Base-by-base conservation (phyloP, 2,797 vertebrate genomes). In the Notolepis coatsorum region DNA sequence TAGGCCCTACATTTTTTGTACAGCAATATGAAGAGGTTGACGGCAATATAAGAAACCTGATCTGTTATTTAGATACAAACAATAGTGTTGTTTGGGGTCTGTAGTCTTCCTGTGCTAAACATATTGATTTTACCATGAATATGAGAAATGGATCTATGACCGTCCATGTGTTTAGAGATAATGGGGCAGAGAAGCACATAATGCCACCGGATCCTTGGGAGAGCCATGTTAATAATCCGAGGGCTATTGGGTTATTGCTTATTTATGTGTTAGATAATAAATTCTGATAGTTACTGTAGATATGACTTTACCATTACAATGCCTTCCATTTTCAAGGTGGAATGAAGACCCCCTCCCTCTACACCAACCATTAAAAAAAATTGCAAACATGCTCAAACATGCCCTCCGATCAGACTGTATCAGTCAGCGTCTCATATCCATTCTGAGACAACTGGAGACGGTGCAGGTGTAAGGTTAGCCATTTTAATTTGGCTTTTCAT, bases 111-210 rank as follows among this genome's bases (percentile, higher is more conserved):
- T 52, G 25, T 0, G 0, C 54, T 50, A 42, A 61, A 18, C 4
- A 31, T 81, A 84, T 85, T 71, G 82, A 80, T 84, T 79, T 68
- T 25, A 30, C 43, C 33, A 71, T 81, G 80, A 81, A 73, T 79
- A 77, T 86, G 68, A 80, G 75, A 82, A 80, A 77, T 77, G 61
- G 72, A 61, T 63, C 50, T 67, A 53, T 65, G 64, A 41, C 66
- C 69, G 58, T 74, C 64, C 51, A 30, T 72, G 67, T 65, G 69
- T 55, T 67, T 59, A 75, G 73, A 67, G 69, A 75, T 87, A 84
- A 82, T 85, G 65, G 69, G 62, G 68, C 57, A 65, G 77, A 77
- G 67, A 75, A 73, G 58, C 79, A 59, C 75, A 39, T 79, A 75
- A 77, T 79, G 77, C 48, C 25, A 55, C 17, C 23, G 42, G 65